Base-by-base conservation (phyloP, 2,113 vertebrate species). In the Gavia stellata region DNA sequence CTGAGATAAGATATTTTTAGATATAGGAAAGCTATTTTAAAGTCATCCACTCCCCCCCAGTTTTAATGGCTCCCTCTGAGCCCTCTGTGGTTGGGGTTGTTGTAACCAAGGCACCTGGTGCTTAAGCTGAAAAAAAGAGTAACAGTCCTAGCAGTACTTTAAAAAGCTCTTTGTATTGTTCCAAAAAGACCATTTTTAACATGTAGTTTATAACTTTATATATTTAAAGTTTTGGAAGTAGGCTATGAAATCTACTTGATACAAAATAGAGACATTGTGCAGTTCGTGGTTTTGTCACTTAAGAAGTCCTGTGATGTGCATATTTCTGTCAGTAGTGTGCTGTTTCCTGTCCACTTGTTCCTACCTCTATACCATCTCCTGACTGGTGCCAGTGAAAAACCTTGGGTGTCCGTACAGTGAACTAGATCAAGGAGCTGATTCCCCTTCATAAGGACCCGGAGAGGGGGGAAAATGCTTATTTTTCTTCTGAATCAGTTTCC, bases 221-320 rank as follows among this genome's bases (percentile, higher is more conserved):
- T n/a, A n/a, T n/a, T n/a, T n/a, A n/a, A n/a, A n/a, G 53, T 92
- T 94, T 62, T 80, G 80, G 78, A 95, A 95, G 78, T 66, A 94
- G 81, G 79, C 66, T 92, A 33, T 56, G 74, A 72, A 94, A 73
- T 88, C 53, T 82, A 33, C 62, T 96, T 88, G 67, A 18, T 68
- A 56, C 5, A 4, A 72, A 87, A 15, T 8, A 81, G 61, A 78
- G 68, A 33, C 14, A 40, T 40, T 65, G 29, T 49, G 40, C 62
- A 83, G 78, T 52, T 84, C 2, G 0, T 71, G 42, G 38, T n/a
- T 59, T 42, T 87, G 40, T 68, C 36, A 34, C 92, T 73, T n/a
- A 17, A 50, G 28, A 66, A 47, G 38, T 63, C 38, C 67, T 74
- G 50, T 55, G 56, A 68, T 59, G 58, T 71, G 34, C 24, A 0